Evolutionary conservation across 1,140 invertebrate species (phyloP), one percentile per base, ranked within the genome.

Genomic region (Drosophila parabipectinata): DNA sequence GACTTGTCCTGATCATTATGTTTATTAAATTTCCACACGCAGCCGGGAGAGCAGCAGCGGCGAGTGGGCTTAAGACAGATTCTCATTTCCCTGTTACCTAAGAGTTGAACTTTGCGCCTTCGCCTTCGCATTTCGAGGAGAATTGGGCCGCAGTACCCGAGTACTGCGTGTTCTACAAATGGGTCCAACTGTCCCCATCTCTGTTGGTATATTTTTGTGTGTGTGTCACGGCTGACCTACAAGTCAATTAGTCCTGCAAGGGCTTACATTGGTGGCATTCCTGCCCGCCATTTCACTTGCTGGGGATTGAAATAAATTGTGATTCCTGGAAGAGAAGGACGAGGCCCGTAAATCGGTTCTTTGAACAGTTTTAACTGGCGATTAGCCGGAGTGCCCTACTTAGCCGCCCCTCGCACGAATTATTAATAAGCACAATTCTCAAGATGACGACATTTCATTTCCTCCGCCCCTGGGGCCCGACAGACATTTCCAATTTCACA

Each of bases 1-100:
- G 60, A 30, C 62, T 51, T 54, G 41, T 56, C 58, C 44, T 74
- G 60, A 83, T 83, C 67, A 82, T 82, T 79, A 81, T 72, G 68
- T 72, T 87, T 82, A 87, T 87, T 77, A 87, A 88, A 87, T 78
- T 85, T 69, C 52, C 72, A 71, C 60, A 75, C 66, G 63, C 78
- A 66, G 60, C 21, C 48, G 24, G 58, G 32, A 28, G 24, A 18
- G 30, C 18, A 9, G 30, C 18, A 18, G 41, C 26, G 26, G 26
- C 26, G 26, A 28, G 26, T 37, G 26, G n/a, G 60, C 26, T 48
- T 21, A 37, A 53, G 64, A 68, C 66, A 56, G 63, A 55, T 69
- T 55, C 69, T 69, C 54, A 47, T 57, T 69, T 69, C 18, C 52
- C 26, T 26, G 63, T 44, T 21, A 26, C 26, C 39, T 28, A 67